Evolutionary conservation across 64 coral and sea anemone genomes (phyloP).

Genomic region (Pachyseris speciosa): DNA sequence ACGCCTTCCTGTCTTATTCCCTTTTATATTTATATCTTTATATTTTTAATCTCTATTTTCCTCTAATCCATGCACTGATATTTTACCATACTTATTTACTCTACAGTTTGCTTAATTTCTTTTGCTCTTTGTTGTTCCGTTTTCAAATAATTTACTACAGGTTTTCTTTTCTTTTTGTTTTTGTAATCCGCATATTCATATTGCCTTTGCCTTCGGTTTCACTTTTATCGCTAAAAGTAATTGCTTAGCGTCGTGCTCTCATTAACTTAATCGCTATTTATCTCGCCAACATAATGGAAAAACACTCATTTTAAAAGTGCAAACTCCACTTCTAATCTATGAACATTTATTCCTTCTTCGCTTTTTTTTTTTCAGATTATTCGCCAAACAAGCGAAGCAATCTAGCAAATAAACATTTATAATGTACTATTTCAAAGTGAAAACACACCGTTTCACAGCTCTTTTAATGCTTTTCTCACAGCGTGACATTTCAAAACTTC

Average conservation of each 20-base stretch:
- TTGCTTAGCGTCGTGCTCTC: neutral
- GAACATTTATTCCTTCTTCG: neutral
- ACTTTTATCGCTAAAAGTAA: conserved; percentile 12
- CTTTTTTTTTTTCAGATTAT: neutral
- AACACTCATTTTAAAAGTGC: neutral
- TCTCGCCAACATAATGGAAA: neutral
- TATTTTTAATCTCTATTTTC: too few relatives aligned
- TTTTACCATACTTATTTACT: neutral
- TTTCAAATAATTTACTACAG: conserved; percentile 13
- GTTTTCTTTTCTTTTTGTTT: neutral
- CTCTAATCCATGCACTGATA: neutral
- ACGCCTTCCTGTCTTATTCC: neutral
- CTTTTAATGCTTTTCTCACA: neutral
- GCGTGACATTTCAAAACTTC: neutral
- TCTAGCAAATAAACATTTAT: neutral
- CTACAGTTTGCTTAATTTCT: neutral
- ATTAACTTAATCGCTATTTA: conserved; percentile 22
- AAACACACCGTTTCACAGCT: neutral
- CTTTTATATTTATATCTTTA: too few relatives aligned
- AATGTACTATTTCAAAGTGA: neutral
- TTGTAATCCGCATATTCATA: neutral
- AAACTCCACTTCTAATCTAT: neutral
- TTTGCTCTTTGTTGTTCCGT: neutral
- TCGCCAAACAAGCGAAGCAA: neutral
- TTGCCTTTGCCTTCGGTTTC: neutral